Base-by-base conservation (phyloP, 2,888 invertebrate species). In the Ethmia dodecea region DNA sequence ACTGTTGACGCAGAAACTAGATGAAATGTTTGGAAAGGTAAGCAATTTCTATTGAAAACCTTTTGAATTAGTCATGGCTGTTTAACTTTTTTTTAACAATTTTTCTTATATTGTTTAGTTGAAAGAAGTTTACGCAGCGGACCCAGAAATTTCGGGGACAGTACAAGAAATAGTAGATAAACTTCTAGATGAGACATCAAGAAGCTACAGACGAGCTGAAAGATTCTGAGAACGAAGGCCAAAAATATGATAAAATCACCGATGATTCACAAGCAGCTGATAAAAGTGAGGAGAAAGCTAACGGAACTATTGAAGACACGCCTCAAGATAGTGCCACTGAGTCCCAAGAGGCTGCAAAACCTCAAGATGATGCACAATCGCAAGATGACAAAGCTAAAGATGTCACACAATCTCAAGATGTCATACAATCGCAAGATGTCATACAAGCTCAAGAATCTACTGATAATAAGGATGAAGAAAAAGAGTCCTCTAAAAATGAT, bases 21-120 rank as follows among this genome's bases (percentile, higher is more conserved):
- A 45, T 13, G 51, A 56, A 29, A 58, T 70, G 51, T 55, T 60
- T 35, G 15, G 27, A 2, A 61, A 64, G 54, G 72, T 72, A 53
- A 49, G 42, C n/a, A 1, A 31, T 11, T 10, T 15, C 18, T 29
- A 3, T 10, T 29, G 3, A 16, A 29, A 16, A 16, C 4, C 2
- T 29, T n/a, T 16, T 8, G 8, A 28, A 16, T 3, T n/a, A 9
- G n/a, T 22, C n/a, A 1, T n/a, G n/a, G n/a, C n/a, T n/a, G n/a
- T n/a, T n/a, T n/a, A n/a, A n/a, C n/a, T n/a, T n/a, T n/a, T n/a
- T n/a, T n/a, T n/a, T n/a, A n/a, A n/a, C n/a, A n/a, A 22, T 22
- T 8, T 22, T 22, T 22, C 22, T 22, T 22, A n/a, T 9, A 22
- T n/a, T n/a, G n/a, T 25, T 22, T n/a, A 22, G 22, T 3, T 22